These are phyloP conservation scores for Eurytoma adleriae DNA, from an alignment of 2,888 invertebrate genomes.

Conservation along the genomic window DNA sequence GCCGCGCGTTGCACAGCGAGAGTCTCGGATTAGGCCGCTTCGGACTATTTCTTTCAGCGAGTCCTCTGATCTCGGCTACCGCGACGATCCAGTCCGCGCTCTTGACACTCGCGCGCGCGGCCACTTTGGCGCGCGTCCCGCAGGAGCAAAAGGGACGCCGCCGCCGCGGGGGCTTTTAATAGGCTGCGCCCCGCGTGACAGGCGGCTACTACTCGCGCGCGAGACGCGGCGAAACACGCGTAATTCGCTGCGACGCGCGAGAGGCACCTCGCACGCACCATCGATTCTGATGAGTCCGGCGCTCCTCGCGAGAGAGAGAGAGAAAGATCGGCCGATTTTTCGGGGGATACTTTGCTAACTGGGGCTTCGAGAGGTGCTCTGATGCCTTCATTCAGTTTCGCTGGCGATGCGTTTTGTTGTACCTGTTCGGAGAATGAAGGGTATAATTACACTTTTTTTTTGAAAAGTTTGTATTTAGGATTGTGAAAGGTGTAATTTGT, in stretches of 20 bases:
- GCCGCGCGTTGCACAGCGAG: conserved; percentile 14
- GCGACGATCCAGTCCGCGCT: conserved; percentile 48
- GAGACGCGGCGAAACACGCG: conserved; percentile 24
- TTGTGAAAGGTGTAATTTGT: too few relatives aligned
- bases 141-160: neutral
- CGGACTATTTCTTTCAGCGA: conserved; percentile 68
- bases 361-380: neutral
- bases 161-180: conserved; percentile 37
- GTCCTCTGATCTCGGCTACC: conserved; percentile 67
- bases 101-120: conserved; percentile 62
- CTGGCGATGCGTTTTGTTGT: neutral
- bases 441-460: too few relatives aligned
- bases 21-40: conserved; percentile 26
- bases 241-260: conserved; percentile 23
- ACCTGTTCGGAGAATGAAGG: too few relatives aligned
- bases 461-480: too few relatives aligned
- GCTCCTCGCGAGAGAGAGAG: too few relatives aligned
- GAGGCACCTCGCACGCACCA: neutral
- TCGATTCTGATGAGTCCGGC: too few relatives aligned
- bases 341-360: neutral
- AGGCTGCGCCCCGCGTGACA: conserved; percentile 14
- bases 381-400: conserved; percentile 18
- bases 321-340: conserved; percentile 8
- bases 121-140: conserved; percentile 59
- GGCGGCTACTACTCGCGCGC: neutral